phyloP scores from a whole-genome alignment of 2,113 vertebrate species.

The Silurus glanis region DNA sequence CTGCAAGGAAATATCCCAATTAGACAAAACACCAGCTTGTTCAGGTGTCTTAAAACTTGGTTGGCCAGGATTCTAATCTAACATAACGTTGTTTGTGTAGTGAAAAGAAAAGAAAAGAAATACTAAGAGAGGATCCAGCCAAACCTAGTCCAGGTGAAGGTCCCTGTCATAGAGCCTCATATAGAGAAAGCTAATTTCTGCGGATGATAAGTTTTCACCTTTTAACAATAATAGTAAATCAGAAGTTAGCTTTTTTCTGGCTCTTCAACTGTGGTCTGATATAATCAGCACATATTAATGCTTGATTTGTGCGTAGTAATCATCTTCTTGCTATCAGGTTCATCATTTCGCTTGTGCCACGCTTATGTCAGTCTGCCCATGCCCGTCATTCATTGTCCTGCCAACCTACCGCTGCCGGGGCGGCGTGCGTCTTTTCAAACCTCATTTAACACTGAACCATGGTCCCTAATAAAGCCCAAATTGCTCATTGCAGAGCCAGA shows the following conservation, averaged over 20 bases:
- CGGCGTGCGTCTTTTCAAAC: constrained; percentile 72
- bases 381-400: constrained; percentile 49
- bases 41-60: constrained; percentile 27
- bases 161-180: constrained; percentile 30
- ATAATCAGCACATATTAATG: constrained; percentile 1
- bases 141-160: constrained; percentile 24
- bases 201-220: constrained; percentile 20
- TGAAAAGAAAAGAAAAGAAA: neutral
- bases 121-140: constrained; percentile 47
- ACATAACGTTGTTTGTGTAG: constrained; percentile 20
- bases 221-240: constrained; percentile 25
- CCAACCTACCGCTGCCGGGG: constrained; percentile 60
- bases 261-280: neutral
- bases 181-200: constrained; percentile 54
- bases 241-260: neutral
- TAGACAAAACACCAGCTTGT: constrained; percentile 45
- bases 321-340: constrained; percentile 14
- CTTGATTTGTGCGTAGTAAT: neutral
- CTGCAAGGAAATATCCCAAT: constrained; percentile 35
- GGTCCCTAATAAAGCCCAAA: constrained; percentile 70
- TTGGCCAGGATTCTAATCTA: constrained; percentile 27
- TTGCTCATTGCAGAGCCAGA: constrained; percentile 65
- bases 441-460: constrained; percentile 73
- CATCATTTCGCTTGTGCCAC: constrained; percentile 38
- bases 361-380: constrained; percentile 43